Conservation (phyloP, 2,113 vertebrate genomes). For the Pygoscelis adeliae region DNA sequence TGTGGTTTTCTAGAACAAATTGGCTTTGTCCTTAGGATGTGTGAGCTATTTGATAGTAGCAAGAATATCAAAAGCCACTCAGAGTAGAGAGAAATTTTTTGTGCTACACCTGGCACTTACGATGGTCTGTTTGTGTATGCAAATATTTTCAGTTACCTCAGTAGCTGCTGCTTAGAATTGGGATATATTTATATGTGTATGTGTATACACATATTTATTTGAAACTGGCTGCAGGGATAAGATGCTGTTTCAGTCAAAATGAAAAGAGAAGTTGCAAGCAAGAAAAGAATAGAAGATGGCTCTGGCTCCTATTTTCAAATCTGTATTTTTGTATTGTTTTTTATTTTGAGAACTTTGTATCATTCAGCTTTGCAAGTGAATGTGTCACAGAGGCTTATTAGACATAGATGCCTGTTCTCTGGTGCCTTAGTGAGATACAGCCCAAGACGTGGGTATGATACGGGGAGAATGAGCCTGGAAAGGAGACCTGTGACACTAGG, state of each 20-base stretch:
- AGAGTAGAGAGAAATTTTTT: neutral
- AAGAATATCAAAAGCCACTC: neutral
- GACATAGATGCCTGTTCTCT: rapidly evolving
- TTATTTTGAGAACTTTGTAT: neutral
- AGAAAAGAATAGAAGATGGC: neutral
- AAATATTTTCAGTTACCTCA: neutral
- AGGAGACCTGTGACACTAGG: rapidly evolving
- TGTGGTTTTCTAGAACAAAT: neutral
- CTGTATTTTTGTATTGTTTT: rapidly evolving
- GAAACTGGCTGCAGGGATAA: neutral
- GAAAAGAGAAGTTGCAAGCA: neutral
- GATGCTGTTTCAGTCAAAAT: neutral
- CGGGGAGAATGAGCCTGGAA: neutral
- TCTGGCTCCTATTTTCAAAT: neutral
- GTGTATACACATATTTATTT: neutral
- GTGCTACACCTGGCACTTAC: neutral
- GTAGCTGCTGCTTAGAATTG: neutral
- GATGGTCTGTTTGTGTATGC: neutral
- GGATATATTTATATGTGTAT: neutral
- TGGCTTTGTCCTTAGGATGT: neutral
- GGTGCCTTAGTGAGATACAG: neutral
- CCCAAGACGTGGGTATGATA: rapidly evolving
- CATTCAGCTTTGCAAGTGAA: neutral
- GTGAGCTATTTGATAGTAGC: neutral
- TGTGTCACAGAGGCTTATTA: neutral